These are phyloP conservation scores for Agapostemon virescens DNA, from an alignment of 2,888 invertebrate genomes.

Conservation along the genomic window DNA sequence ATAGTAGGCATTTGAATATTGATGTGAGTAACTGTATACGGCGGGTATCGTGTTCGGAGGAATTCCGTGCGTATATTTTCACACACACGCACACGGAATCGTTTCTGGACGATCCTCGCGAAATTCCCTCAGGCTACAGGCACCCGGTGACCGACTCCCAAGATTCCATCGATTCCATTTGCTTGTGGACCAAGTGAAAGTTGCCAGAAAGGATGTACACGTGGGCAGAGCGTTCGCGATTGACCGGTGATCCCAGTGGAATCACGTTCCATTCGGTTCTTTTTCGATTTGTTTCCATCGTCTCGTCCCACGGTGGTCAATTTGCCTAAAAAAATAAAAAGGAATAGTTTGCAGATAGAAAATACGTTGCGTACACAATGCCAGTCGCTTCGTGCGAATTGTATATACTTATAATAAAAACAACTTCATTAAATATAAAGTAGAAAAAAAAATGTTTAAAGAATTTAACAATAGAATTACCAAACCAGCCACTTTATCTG, in stretches of 20 bases:
- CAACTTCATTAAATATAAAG: no score
- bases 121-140: constrained; percentile 24
- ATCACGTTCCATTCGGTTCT: neutral
- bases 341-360: no score
- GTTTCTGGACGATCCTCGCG: neutral
- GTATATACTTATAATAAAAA: no score
- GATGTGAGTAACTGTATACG: neutral
- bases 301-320: neutral
- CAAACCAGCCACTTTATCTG: no score
- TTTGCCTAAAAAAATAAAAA: no score
- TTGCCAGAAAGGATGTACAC: constrained; percentile 44
- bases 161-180: constrained; percentile 43
- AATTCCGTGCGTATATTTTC: neutral
- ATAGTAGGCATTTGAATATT: neutral
- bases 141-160: constrained; percentile 22
- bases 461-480: no score
- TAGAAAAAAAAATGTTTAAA: no score
- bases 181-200: constrained; percentile 39
- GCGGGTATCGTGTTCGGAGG: neutral
- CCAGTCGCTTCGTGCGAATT: no score
- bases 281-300: neutral
- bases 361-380: no score
- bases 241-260: neutral
- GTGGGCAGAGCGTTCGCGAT: constrained; percentile 24
- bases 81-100: neutral